Percentiles rank a stretch among this genome's conserved stretches.
phyloP scores from a whole-genome alignment of 1,140 invertebrate species.

The Drosophila auraria region DNA sequence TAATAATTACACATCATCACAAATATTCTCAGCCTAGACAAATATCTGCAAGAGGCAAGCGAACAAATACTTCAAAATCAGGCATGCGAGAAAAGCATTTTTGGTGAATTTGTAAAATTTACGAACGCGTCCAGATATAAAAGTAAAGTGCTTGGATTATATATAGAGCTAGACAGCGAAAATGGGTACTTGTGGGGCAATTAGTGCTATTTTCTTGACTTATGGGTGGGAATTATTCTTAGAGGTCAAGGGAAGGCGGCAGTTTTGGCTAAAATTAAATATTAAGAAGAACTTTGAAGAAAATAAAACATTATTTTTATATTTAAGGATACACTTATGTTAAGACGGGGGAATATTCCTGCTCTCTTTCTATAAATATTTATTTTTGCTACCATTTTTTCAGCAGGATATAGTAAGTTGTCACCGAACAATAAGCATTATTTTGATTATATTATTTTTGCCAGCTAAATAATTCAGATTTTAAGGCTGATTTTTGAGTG shows the following conservation, averaged over 20 bases:
- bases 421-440: background rate
- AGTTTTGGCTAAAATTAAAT: no score
- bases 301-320: no score
- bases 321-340: no score
- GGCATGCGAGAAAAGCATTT: constrained; percentile 47
- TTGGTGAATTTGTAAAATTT: constrained; percentile 32
- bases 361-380: no score
- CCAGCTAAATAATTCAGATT: background rate
- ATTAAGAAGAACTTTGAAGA: no score
- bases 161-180: constrained; percentile 4
- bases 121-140: constrained; percentile 18
- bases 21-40: constrained; percentile 60
- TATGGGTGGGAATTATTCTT: background rate
- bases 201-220: background rate
- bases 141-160: constrained; percentile 4
- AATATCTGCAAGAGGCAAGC: constrained; percentile 40
- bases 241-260: constrained; percentile 1
- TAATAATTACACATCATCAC: constrained; percentile 42
- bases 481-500: background rate
- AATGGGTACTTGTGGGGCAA: constrained; percentile 22
- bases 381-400: background rate
- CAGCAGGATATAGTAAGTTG: no score
- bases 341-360: no score
- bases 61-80: constrained; percentile 32
- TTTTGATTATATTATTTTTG: background rate